Conservation (phyloP, 2,888 invertebrate genomes). For the Isotomurus palustris region DNA sequence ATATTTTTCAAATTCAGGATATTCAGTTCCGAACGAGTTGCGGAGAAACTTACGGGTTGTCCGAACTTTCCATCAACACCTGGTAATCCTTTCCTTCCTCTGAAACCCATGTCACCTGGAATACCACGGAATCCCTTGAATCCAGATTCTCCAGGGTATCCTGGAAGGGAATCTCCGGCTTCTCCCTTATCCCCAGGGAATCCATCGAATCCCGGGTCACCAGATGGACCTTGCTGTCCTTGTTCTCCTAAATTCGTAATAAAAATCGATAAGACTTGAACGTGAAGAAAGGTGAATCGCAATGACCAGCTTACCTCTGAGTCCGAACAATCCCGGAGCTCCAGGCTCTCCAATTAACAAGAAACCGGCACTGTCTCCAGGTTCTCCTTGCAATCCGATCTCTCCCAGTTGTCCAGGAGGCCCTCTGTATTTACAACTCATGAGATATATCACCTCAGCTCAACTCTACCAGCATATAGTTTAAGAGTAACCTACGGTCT, state of each 20-base stretch:
- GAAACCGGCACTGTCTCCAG: conserved; percentile 46
- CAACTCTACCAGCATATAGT: background rate
- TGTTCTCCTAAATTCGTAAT: conserved; percentile 14
- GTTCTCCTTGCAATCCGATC: conserved; percentile 45
- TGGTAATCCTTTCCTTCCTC: conserved; percentile 46
- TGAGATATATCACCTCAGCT: background rate
- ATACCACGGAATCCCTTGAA: conserved; percentile 44
- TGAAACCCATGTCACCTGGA: conserved; percentile 41
- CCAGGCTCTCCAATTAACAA: conserved; percentile 46
- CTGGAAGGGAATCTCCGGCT: conserved; percentile 27
- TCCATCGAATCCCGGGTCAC: conserved; percentile 47
- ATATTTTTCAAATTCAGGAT: too few relatives aligned
- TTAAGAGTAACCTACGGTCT: conserved; percentile 47
- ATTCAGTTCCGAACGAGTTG: too few relatives aligned
- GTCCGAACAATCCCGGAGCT: conserved; percentile 40
- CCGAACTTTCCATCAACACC: conserved; percentile 47
- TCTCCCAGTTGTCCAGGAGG: conserved; percentile 28
- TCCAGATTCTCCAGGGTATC: conserved; percentile 49
- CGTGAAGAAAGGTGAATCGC: too few relatives aligned
- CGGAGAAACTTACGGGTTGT: conserved; percentile 13
- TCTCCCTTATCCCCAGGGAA: conserved; percentile 46
- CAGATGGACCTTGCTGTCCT: conserved; percentile 36
- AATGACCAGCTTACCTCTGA: conserved; percentile 27
- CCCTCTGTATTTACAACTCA: conserved; percentile 1
- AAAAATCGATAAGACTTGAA: background rate